Evolutionary conservation across 2,888 invertebrate species (phyloP), one percentile per base, ranked within the genome.

Genomic region (Drosophila mimica): DNA sequence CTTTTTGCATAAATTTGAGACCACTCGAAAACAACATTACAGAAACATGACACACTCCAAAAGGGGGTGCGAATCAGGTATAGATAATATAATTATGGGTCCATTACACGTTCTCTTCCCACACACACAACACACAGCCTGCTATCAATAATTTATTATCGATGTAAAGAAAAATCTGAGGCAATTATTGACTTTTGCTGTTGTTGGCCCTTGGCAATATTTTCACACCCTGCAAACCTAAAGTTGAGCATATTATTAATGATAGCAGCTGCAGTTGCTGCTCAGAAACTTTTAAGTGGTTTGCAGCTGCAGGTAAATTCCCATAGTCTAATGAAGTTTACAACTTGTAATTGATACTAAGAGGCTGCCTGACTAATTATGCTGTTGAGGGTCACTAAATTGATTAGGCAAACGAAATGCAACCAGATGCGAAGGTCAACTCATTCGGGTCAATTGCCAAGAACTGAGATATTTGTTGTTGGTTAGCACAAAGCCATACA

Each of bases 1-100:
- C 58, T 70, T 74, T 75, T 76, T 77, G 69, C 86, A 81, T 79
- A 66, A 85, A 81, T 81, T 81, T 56, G 86, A 81, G 61, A 71
- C 57, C 70, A 59, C 57, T 56, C 68, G 33, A 82, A 70, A 79
- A 68, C 70, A 70, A 67, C 58, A 71, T 79, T 62, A 65, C 38
- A 61, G 30, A 64, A 69, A 49, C 28, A 40, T 54, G 61, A 36
- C 49, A 30, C 33, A 28, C 13, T n/a, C 28, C 8, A n/a, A 38
- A 38, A 28, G 9, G 56, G 56, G 38, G 40, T 53, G 57, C 48
- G 66, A 73, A 69, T 70, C 49, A 57, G 53, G 40, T 70, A 34
- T 53, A 51, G 56, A 49, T 51, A 75, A 69, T 69, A 61, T 60
- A 76, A 79, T 73, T 76, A 76, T 62, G 25, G 33, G 61, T 46